A percentile compares a stretch with the other conserved stretches of the same genome.
Conservation (phyloP, 2,113 vertebrate genomes). For the Sylvicapra grimmia region DNA sequence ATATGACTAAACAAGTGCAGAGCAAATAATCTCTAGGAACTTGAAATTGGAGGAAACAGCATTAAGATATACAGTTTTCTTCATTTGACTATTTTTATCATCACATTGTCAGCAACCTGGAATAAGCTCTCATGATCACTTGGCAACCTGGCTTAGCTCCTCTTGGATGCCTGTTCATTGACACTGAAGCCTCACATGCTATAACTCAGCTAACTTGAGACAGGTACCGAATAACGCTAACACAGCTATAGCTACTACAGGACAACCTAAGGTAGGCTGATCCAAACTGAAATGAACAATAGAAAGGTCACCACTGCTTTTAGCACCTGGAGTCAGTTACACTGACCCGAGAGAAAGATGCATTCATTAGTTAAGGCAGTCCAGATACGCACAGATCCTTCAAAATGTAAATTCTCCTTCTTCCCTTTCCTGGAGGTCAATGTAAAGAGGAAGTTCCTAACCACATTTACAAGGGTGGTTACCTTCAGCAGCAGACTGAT, state of each 20-base stretch:
- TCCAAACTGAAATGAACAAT: neutral
- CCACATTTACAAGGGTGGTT: neutral
- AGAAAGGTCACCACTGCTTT: neutral
- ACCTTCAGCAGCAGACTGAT: neutral
- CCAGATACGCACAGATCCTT: neutral
- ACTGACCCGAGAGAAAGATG: accelerated
- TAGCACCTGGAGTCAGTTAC: neutral
- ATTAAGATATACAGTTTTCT: neutral
- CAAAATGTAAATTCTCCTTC: neutral
- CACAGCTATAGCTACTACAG: neutral
- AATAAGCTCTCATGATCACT: neutral
- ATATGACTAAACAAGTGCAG: neutral
- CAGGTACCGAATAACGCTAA: neutral
- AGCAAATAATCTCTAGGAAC: neutral
- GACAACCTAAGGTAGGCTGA: neutral
- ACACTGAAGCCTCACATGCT: neutral
- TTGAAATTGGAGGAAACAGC: neutral
- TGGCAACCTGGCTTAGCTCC: neutral
- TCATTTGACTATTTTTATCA: neutral
- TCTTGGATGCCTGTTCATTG: neutral
- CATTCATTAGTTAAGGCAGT: neutral
- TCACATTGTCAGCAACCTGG: neutral
- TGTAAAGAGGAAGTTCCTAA: neutral
- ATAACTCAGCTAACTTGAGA: neutral
- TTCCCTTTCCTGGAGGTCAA: neutral